Evolutionary conservation across 2,797 vertebrate genomes (phyloP), one percentile per base, ranked within the genome.

Genomic region (Bufotes viridis): DNA sequence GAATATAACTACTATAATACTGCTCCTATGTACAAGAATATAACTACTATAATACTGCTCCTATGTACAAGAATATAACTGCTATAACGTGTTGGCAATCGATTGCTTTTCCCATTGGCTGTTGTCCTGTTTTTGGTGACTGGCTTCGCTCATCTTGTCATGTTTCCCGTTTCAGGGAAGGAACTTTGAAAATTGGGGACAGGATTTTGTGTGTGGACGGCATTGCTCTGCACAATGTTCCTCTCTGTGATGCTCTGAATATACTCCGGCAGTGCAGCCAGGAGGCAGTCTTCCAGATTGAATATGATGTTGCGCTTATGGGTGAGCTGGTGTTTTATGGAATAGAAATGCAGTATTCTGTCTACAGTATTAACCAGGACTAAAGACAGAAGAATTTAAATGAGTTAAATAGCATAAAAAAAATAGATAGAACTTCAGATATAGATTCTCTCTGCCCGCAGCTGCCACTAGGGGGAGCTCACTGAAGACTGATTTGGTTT

Each of bases 271-370:
- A 98, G 92, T 97, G 97, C 81, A 96, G 96, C 87, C 98, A 98
- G 57, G 97, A 99, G 90, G 98, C 98, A 0, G 94, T 98, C 74
- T 97, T 99, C 93, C 97, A 98, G 93, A 97, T 98, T 0, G 98
- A 99, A 92, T 99, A 99, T 0, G 98, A 99, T 2, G 97, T 99
- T 91, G 94, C 96, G 18, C 95, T 98, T 86, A 97, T 98, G 93
- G 98, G 98, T 99, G 94, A 94, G 93, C 22, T 24, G 49, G 55
- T 5, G n/a, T 76, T 18, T 42, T 15, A 20, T 49, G 34, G 70
- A 20, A 49, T 53, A 6, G 2, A 78, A 55, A 24, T 78, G 75
- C 22, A 24, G 2, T 49, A 17, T 72, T 17, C 29, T 26, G n/a
- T 61, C 20, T 69, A 69, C 24, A 1, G 11, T 69, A 29, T 29